Conservation (phyloP, 2,797 vertebrate genomes). For the Sebastes itinus region DNA sequence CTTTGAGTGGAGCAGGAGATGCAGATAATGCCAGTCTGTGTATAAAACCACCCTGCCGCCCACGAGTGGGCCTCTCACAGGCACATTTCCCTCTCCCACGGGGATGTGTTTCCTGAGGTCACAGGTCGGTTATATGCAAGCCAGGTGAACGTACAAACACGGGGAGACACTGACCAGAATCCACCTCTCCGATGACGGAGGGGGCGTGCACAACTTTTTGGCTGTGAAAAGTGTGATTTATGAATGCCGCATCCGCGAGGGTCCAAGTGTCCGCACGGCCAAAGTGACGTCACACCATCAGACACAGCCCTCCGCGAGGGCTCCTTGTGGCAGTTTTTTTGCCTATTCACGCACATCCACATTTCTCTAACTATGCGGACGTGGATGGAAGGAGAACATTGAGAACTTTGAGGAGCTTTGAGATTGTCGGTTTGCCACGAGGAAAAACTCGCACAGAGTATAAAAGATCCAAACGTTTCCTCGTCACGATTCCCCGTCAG, state of each 20-base stretch:
- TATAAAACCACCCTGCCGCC: constrained; percentile 82
- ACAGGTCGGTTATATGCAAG: constrained; percentile 47
- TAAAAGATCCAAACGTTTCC: too few relatives aligned
- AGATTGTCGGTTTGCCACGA: too few relatives aligned
- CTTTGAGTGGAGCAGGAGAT: constrained; percentile 82
- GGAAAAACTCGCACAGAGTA: too few relatives aligned
- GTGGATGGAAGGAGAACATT: too few relatives aligned
- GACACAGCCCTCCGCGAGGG: too few relatives aligned
- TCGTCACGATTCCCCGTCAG: too few relatives aligned
- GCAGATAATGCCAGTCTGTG: constrained; percentile 85
- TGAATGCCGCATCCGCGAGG: neutral
- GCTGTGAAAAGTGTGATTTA: neutral
- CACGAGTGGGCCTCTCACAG: constrained; percentile 72
- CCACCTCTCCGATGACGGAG: constrained; percentile 2
- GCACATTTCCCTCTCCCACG: constrained; percentile 69
- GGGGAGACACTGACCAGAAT: constrained; percentile 9
- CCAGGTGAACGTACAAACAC: constrained; percentile 39
- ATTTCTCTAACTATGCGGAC: too few relatives aligned
- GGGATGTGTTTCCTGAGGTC: constrained; percentile 65
- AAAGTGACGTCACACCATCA: too few relatives aligned
- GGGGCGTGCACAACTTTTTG: neutral
- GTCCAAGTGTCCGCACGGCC: too few relatives aligned
- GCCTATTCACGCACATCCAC: too few relatives aligned
- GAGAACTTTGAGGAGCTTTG: too few relatives aligned
- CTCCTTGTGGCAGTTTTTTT: too few relatives aligned